These are phyloP conservation scores for Dasyornis broadbenti DNA, from an alignment of 2,113 vertebrate species.

Conservation along the genomic window DNA sequence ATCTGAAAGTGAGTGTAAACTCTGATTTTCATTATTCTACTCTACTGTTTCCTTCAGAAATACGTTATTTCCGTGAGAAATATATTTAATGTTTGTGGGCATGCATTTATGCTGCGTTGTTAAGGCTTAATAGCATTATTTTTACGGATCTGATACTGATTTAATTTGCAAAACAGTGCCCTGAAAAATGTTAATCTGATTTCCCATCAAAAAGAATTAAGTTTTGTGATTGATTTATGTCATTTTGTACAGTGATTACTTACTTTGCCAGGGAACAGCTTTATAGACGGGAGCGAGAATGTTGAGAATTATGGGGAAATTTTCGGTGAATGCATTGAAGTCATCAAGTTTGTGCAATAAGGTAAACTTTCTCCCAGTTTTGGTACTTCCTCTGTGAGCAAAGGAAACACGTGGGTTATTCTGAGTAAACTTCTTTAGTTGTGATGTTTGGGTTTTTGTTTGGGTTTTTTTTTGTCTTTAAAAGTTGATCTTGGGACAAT, in stretches of 20 bases:
- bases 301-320: constrained; percentile 15
- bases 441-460: not conserved
- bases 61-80: not conserved
- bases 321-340: not conserved
- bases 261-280: not conserved
- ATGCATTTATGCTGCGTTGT: not conserved
- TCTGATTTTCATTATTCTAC: not conserved
- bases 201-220: not conserved
- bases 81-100: accelerated
- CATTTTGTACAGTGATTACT: not conserved
- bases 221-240: not conserved
- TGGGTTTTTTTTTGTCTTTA: not conserved
- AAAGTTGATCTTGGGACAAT: accelerated
- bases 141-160: not conserved
- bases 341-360: not conserved
- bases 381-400: not conserved
- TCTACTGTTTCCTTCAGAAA: not conserved
- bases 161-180: not conserved
- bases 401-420: not conserved
- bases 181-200: not conserved
- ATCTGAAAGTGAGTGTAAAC: not conserved
- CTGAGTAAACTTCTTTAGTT: not conserved
- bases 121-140: not conserved
- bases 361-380: constrained; percentile 6
- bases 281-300: constrained; percentile 14